Base-by-base conservation (phyloP, 2,113 vertebrate genomes). In the Chamaetylas fuelleborni region DNA sequence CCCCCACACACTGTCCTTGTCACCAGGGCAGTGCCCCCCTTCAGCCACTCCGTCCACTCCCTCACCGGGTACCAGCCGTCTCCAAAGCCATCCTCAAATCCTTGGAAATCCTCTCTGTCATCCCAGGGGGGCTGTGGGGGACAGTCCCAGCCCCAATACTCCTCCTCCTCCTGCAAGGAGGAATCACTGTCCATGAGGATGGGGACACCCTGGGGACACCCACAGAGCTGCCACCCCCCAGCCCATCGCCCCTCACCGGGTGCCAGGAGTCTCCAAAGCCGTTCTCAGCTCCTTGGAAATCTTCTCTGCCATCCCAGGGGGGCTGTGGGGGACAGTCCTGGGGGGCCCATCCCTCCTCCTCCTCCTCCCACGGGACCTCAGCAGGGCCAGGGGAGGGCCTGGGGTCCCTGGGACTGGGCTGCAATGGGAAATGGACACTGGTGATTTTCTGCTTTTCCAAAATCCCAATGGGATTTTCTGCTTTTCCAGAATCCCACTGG, bases 41-140 rank as follows among this genome's bases (percentile, higher is more conserved):
- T 58, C 1, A 14, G 26, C 9, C 5, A 0, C 13, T 14, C 0
- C 0, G 14, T 13, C n/a, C n/a, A n/a, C n/a, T n/a, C 12, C 42
- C 70, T 86, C 51, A 93, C 84, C 25, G 2, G 54, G 64, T 20
- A 8, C 74, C 74, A 87, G 65, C 5, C 34, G n/a, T 71, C 40
- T 11, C 7, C 11, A 5, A 48, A 71, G 6, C 22, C 33, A 0
- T 42, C 25, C 25, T 34, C 17, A 7, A 7, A 3, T 14, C 74
- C n/a, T 34, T 8, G 85, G 40, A 62, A 24, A 0, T 17, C n/a
- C 19, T 43, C 48, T 48, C 42, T 29, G 31, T 62, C 22, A 8
- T 18, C 14, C 74, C 85, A 88, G 31, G 17, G 57, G 7, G 20
- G 57, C 7, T 2, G 12, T 0, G 8, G 70, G 12, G 24, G 50